phyloP scores from a whole-genome alignment of 2,797 vertebrate genomes.

The Xenops minutus region DNA sequence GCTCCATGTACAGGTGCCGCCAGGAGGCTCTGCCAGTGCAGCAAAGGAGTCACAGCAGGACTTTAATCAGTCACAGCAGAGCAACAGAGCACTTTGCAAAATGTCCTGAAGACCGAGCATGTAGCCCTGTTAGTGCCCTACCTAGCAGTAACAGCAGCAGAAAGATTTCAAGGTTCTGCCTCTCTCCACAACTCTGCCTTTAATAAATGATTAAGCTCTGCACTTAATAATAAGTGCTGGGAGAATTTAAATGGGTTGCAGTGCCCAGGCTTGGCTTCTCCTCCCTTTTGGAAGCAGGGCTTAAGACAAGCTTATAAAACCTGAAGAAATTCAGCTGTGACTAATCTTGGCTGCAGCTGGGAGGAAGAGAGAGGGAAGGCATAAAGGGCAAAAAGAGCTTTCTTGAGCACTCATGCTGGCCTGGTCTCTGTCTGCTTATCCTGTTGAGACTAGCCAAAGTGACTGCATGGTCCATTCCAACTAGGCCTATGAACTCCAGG shows the following conservation, averaged over 20 bases:
- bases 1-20: neutral
- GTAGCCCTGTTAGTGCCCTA: neutral
- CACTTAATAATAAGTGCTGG: neutral
- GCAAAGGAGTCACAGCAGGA: neutral
- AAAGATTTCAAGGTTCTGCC: neutral
- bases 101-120: neutral
- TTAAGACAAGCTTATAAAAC: conserved; percentile 15
- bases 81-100: neutral
- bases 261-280: neutral
- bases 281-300: neutral
- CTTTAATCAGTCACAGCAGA: neutral
- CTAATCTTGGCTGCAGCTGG: neutral
- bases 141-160: neutral
- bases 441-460: neutral
- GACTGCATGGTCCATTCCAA: neutral
- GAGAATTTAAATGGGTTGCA: conserved; percentile 1
- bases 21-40: neutral
- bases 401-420: neutral
- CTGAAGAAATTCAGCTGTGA: conserved; percentile 46
- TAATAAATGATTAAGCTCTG: conserved; percentile 40
- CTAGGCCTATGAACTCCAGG: neutral
- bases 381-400: conserved; percentile 1
- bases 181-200: neutral
- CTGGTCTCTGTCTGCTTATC: neutral
- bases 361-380: neutral